Evolutionary conservation across 2,888 invertebrate genomes (phyloP).

Genomic region (Meloe dianella): DNA sequence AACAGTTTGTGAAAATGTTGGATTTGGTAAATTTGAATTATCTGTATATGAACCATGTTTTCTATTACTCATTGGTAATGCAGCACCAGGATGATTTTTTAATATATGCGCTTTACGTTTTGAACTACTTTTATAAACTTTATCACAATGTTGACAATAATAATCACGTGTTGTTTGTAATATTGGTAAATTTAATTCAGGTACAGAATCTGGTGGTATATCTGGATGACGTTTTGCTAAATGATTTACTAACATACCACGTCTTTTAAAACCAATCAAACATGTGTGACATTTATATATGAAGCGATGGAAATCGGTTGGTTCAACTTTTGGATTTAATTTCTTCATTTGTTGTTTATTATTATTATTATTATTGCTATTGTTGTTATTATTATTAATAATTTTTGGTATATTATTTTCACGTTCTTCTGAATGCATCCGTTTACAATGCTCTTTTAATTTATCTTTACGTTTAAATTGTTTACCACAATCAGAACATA

Average conservation of each 20-base stretch:
- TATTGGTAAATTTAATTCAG: constrained; percentile 79
- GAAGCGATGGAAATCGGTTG: constrained; percentile 74
- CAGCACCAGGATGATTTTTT: constrained; percentile 82
- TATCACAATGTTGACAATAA: constrained; percentile 85
- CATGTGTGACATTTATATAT: constrained; percentile 80
- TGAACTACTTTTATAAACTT: constrained; percentile 81
- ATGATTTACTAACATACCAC: constrained; percentile 85
- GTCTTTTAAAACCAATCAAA: constrained; percentile 77
- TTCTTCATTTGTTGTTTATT: constrained; percentile 57
- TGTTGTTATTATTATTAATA: constrained; percentile 16
- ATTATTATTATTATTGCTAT: constrained; percentile 23
- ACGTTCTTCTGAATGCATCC: constrained; percentile 64
- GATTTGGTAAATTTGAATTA: constrained; percentile 62
- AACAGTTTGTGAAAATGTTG: constrained; percentile 73
- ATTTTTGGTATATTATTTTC: constrained; percentile 56
- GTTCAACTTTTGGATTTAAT: constrained; percentile 64
- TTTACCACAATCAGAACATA: constrained; percentile 77
- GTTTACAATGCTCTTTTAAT: constrained; percentile 73
- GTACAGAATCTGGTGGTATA: constrained; percentile 69
- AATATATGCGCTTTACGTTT: constrained; percentile 83
- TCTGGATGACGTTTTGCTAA: constrained; percentile 78
- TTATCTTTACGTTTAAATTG: constrained; percentile 81
- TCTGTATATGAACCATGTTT: constrained; percentile 46
- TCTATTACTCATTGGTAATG: constrained; percentile 65
- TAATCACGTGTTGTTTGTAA: constrained; percentile 78